Evolutionary conservation across 2,113 vertebrate genomes (phyloP), one percentile per base, ranked within the genome.

Genomic region (Quiscalus mexicanus): DNA sequence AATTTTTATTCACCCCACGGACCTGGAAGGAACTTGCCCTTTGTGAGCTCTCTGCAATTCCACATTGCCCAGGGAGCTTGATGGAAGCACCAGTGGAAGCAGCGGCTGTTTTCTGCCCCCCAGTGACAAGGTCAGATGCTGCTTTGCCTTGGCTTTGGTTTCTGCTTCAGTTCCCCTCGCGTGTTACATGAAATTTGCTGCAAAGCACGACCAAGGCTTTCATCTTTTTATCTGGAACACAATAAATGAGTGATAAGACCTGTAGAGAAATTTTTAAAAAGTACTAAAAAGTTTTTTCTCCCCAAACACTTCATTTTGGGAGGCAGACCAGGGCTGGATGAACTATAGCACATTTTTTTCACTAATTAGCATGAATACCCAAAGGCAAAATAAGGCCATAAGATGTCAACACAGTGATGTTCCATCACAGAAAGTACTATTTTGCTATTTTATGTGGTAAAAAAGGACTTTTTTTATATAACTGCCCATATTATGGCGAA

Each of bases 1-100:
- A 79, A 47, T 49, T 95, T 97, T 97, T 96, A 96, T 97, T 96
- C 90, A 91, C 70, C 59, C 73, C 67, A 90, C 2, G 65, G 86
- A 90, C 76, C 87, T 79, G 70, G 74, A 95, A 70, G 89, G 77
- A 84, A 60, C 74, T 94, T 95, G 82, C 39, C 19, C 55, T 95
- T 75, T 60, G 89, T 77, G 52, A 87, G 65, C 69, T 41, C 44
- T 77, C 71, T 77, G 78, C 62, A 68, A 39, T 55, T 79, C 71
- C 85, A 68, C 49, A 41, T 28, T 9, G 76, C 82, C 90, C 75
- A 35, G 71, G 92, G 60, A 94, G 74, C 44, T 68, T 84, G 94
- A 69, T 8, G 63, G 89, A 91, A 95, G 93, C 91, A 79, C 90
- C 80, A 70, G 35, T 30, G 78, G 49, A 84, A 82, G 73, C 73